Percentiles rank a stretch among this genome's conserved stretches.
Conservation (phyloP, 1,140 invertebrate genomes). For the Camponotus vicinus region DNA sequence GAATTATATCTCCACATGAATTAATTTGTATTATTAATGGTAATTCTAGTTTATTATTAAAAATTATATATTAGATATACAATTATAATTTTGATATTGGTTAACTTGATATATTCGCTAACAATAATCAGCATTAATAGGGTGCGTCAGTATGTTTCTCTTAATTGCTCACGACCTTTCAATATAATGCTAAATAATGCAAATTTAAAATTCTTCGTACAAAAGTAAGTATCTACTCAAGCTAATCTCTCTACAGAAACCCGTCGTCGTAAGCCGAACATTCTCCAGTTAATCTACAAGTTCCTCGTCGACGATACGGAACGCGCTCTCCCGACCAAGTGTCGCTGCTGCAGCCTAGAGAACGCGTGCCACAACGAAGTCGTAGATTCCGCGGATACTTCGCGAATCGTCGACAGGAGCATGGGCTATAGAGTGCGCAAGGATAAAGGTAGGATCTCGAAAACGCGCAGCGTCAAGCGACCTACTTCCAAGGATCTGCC, state of each 20-base stretch:
- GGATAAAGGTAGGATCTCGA: constrained; percentile 8
- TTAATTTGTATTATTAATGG: not conserved
- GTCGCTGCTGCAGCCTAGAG: constrained; percentile 5
- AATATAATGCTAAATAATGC: not conserved
- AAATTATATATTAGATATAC: too few relatives aligned
- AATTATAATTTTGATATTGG: not conserved
- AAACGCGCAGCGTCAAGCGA: not conserved
- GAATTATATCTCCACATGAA: not conserved
- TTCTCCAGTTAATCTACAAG: constrained; percentile 62
- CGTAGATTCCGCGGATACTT: constrained; percentile 34
- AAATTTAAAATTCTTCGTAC: not conserved
- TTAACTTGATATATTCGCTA: not conserved
- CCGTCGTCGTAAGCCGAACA: constrained; percentile 47
- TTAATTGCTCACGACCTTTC: not conserved
- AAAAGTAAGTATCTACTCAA: not conserved
- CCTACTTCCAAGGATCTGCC: constrained; percentile 13
- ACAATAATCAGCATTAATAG: not conserved
- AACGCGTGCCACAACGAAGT: constrained; percentile 19
- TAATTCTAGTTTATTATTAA: not conserved
- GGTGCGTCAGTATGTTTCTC: not conserved
- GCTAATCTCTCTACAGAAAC: constrained; percentile 42
- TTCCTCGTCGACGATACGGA: constrained; percentile 12
- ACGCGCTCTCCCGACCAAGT: not conserved
- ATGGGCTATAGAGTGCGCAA: constrained; percentile 35
- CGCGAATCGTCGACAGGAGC: not conserved